These are phyloP conservation scores for Nowickia ferox DNA, from an alignment of 2,888 invertebrate species.

Conservation along the genomic window DNA sequence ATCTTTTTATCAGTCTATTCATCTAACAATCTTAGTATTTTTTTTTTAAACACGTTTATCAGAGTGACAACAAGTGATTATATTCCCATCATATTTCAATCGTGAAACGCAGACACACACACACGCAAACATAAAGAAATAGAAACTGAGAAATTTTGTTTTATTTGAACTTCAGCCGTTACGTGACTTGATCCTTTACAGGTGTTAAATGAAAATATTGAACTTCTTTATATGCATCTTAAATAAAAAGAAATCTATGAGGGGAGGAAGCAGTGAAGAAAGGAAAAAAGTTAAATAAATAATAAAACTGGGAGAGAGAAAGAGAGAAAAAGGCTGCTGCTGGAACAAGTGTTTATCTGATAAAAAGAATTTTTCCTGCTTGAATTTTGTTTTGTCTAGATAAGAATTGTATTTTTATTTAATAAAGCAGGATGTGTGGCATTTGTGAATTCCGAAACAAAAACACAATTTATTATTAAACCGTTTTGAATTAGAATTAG, in stretches of 20 bases:
- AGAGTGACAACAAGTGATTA: slow-evolving; percentile 70
- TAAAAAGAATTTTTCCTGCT: neutral
- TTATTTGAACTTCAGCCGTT: slow-evolving; percentile 37
- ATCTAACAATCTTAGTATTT: slow-evolving; percentile 22
- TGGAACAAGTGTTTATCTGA: slow-evolving; percentile 47
- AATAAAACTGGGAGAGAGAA: slow-evolving; percentile 5
- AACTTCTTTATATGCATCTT: neutral
- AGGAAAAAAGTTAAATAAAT: neutral
- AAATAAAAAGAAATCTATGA: neutral
- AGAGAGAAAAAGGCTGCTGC: slow-evolving; percentile 26
- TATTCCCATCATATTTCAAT: slow-evolving; percentile 69
- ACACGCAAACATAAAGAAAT: neutral
- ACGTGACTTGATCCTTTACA: slow-evolving; percentile 75
- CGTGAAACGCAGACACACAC: neutral
- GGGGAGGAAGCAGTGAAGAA: neutral
- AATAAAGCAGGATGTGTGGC: slow-evolving; percentile 18
- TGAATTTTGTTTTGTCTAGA: neutral
- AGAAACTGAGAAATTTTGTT: slow-evolving; percentile 5
- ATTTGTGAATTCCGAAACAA: neutral
- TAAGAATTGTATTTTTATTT: neutral
- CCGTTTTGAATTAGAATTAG: neutral
- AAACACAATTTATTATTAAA: neutral
- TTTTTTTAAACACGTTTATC: slow-evolving; percentile 32
- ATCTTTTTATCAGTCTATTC: slow-evolving; percentile 28
- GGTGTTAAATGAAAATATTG: slow-evolving; percentile 68